Percentiles rank a stretch among this genome's conserved stretches.
These are phyloP conservation scores for Pan troglodytes DNA, from an alignment of 2,113 vertebrate species.

Conservation along the genomic window NHGRI_mPanTro3-v2.1_pri NC_072417.2:91554501-91555000, in stretches of 20 bases:
- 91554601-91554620: background rate
- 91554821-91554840: background rate
- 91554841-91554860: background rate
- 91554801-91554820: background rate
- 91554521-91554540: background rate
- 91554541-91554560: background rate
- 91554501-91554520: background rate
- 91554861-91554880: background rate
- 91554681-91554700: background rate
- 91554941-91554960: background rate
- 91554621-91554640: background rate
- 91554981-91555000: background rate
- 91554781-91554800: background rate
- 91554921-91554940: background rate
- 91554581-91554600: background rate
- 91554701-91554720: background rate
- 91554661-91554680: background rate
- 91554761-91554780: background rate
- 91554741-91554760: rapidly evolving
- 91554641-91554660: background rate
- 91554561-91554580: background rate
- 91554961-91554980: background rate
- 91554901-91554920: background rate
- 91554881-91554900: background rate
- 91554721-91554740: background rate